Percentiles rank a stretch among this genome's conserved stretches.
Conservation (phyloP, 2,113 vertebrate species). For the Heliornis fulica region DNA sequence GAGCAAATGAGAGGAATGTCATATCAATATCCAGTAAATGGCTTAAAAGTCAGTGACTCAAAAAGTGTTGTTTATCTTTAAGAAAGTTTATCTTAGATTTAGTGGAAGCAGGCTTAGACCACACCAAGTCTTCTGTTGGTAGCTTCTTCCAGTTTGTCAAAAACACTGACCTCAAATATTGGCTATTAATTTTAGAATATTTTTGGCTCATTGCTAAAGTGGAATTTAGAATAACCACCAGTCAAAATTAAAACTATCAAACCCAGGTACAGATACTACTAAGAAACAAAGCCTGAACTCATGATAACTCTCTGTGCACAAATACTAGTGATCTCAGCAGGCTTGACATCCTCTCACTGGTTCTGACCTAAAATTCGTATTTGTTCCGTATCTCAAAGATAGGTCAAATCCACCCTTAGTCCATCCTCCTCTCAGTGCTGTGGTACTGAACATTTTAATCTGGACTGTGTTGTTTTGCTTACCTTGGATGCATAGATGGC, state of each 20-base stretch:
- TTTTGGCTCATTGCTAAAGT: neutral
- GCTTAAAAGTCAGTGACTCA: neutral
- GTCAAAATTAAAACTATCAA: neutral
- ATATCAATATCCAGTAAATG: neutral
- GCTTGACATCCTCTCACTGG: neutral
- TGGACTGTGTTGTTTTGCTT: neutral
- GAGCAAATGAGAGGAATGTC: neutral
- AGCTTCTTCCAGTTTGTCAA: neutral
- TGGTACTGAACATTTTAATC: neutral
- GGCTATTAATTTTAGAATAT: neutral
- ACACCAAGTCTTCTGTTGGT: neutral
- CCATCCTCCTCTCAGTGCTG: neutral
- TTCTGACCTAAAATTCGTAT: neutral
- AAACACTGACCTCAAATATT: neutral
- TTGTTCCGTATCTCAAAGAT: neutral
- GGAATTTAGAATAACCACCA: neutral
- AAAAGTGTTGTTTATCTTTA: neutral
- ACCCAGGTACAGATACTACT: neutral
- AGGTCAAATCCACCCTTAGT: neutral
- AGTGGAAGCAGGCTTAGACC: neutral
- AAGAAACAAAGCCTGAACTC: neutral
- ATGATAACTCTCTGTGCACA: neutral
- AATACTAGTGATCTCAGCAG: neutral
- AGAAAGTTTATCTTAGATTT: neutral
- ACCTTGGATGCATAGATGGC: conserved; percentile 91